Evolutionary conservation across 2,113 vertebrate species (phyloP), one percentile per base, ranked within the genome.

Genomic region (Ranitomeya imitator): DNA sequence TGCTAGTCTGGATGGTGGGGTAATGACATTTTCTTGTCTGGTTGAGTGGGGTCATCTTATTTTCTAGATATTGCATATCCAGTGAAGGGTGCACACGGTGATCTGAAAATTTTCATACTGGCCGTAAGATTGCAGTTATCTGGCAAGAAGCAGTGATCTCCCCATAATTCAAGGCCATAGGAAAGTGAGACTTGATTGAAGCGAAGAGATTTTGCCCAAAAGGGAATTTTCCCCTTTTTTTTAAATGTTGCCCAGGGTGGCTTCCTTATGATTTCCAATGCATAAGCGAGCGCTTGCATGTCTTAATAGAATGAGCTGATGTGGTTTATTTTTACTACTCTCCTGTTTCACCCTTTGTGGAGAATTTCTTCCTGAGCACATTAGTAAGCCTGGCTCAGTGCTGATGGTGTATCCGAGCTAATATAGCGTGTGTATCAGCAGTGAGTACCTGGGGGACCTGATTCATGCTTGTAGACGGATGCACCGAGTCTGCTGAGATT

Each of bases 361-460:
- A 52, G 14, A 67, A 26, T 9, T 10, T 45, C 55, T 67, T 67
- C 18, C 16, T 21, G 71, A 83, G 60, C 61, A 11, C 18, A 67
- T 67, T 67, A 67, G 60, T 83, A 54, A 52, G 61, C 15, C 23
- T 15, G 55, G 65, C 67, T 71, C 60, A 65, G 55, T 54, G 63
- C 65, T 84, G n/a, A 84, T 84, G 7, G 82, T 54, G 55, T 52
- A 67, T 83, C 61, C 13, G 26, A 23, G 37, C 63, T 83, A 83
- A 69, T 83, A 67, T 26, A 71, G 79, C 15, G 45, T 55, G 63
- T 83, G 52, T 69, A 69, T 67, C 73, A 23, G 59, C 60, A 15
- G 11, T 7, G 59, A 65, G 85, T 65, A 79, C 79, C 78, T n/a
- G 77, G 14, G 78, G 63, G 78, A 74, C 31, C 63, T 55, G 54